A percentile compares a stretch with the other conserved stretches of the same genome.
phyloP scores from a whole-genome alignment of 2,113 vertebrate species.

The Rhea pennata region DNA sequence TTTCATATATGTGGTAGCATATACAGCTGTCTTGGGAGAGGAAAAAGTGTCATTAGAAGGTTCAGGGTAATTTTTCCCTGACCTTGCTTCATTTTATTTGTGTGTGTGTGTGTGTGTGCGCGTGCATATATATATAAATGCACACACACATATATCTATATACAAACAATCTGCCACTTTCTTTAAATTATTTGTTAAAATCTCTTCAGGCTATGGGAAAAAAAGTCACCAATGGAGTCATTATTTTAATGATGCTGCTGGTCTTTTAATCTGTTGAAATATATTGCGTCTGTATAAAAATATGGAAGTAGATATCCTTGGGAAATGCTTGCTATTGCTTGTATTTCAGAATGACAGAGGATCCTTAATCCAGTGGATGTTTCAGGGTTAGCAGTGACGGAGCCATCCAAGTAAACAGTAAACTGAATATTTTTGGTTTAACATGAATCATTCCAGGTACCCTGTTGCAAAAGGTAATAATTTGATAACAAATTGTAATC shows the following conservation, averaged over 20 bases:
- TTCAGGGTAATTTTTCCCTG: neutral
- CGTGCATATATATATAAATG: no score
- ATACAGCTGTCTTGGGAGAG: neutral
- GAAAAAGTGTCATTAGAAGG: neutral
- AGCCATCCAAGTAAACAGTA: neutral
- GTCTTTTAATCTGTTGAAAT: neutral
- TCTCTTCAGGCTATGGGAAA: neutral
- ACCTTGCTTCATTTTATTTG: neutral
- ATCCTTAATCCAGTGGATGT: neutral
- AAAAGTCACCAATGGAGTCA: neutral
- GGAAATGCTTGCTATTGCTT: neutral
- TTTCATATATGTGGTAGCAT: neutral
- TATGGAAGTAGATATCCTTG: neutral
- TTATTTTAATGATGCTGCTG: neutral
- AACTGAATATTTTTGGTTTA: neutral
- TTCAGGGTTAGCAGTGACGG: neutral
- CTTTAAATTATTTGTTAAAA: slow-evolving; percentile 19
- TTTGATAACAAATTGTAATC: neutral
- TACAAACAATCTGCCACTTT: neutral
- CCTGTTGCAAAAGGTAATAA: neutral
- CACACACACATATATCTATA: neutral
- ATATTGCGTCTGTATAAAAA: neutral
- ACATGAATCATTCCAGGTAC: neutral
- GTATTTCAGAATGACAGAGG: neutral
- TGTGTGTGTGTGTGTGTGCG: no score